Conservation (phyloP, 2,888 invertebrate species). For the Synergus itoensis region DNA sequence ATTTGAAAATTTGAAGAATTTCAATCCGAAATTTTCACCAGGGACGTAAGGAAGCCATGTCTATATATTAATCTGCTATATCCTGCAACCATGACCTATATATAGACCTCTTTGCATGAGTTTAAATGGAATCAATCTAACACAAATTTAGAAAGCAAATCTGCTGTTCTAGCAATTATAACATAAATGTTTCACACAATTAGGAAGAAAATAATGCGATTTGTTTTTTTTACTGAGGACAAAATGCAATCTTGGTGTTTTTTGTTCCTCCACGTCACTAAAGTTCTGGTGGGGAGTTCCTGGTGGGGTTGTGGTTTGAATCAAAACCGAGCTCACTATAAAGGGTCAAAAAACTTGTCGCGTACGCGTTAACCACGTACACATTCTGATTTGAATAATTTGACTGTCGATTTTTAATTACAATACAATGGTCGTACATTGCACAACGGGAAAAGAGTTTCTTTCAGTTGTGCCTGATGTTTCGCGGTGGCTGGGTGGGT, state of each 20-base stretch:
- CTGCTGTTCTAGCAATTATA: neutral
- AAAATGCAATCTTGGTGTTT: neutral
- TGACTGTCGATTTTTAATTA: slow-evolving; percentile 52
- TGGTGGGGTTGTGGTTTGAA: slow-evolving; percentile 24
- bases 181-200: neutral
- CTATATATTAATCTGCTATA: no score
- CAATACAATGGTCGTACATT: slow-evolving; percentile 55
- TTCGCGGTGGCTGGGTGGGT: slow-evolving; percentile 66
- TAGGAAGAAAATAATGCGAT: neutral
- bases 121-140: neutral
- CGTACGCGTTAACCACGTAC: slow-evolving; percentile 13
- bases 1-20: no score
- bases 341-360: slow-evolving; percentile 44
- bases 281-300: neutral
- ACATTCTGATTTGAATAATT: slow-evolving; percentile 46
- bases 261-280: neutral
- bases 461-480: slow-evolving; percentile 64
- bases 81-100: no score
- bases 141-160: neutral
- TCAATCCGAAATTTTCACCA: no score
- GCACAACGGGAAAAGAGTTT: slow-evolving; percentile 52
- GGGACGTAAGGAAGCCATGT: no score
- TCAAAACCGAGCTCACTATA: slow-evolving; percentile 37
- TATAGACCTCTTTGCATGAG: no score
- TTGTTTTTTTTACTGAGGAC: neutral